Percentiles rank a stretch among this genome's conserved stretches.
Evolutionary conservation across 2,797 vertebrate species (phyloP).

Genomic region (Typhlichthys subterraneus): DNA sequence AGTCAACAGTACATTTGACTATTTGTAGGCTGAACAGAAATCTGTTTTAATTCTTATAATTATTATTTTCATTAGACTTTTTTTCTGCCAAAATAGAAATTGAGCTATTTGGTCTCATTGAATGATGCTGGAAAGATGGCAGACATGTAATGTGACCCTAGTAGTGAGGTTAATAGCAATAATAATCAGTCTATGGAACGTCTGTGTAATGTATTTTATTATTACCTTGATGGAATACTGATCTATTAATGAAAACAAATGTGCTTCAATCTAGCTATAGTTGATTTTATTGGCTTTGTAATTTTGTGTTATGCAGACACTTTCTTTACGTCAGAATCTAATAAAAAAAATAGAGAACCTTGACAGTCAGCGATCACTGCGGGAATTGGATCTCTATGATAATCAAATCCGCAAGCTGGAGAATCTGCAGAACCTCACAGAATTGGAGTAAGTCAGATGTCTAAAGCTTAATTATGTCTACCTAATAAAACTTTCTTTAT

Average conservation of each 20-base stretch:
- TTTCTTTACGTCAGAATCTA: conserved; percentile 95
- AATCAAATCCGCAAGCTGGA: conserved; percentile 96
- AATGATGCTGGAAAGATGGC: no score
- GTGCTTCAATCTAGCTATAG: not conserved
- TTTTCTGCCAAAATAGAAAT: no score
- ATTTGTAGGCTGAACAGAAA: not conserved
- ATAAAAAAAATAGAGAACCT: conserved; percentile 96
- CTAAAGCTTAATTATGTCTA: conserved; percentile 2
- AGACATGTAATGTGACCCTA: no score
- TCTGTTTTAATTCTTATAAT: not conserved
- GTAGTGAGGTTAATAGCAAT: no score
- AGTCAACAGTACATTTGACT: not conserved
- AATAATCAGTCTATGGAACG: no score
- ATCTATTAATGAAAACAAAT: not conserved
- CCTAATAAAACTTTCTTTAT: not conserved
- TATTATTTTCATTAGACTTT: not conserved
- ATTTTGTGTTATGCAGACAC: conserved; percentile 78
- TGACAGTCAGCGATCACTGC: conserved; percentile 83
- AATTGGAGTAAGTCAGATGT: conserved; percentile 87
- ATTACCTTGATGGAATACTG: no score
- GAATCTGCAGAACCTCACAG: conserved; percentile 87
- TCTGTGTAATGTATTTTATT: no score
- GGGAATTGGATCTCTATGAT: conserved; percentile 95
- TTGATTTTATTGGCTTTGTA: conserved; percentile 8
- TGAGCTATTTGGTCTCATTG: no score